Evolutionary conservation across 2,888 invertebrate species (phyloP).

Genomic region (Melinopterus prodromus): DNA sequence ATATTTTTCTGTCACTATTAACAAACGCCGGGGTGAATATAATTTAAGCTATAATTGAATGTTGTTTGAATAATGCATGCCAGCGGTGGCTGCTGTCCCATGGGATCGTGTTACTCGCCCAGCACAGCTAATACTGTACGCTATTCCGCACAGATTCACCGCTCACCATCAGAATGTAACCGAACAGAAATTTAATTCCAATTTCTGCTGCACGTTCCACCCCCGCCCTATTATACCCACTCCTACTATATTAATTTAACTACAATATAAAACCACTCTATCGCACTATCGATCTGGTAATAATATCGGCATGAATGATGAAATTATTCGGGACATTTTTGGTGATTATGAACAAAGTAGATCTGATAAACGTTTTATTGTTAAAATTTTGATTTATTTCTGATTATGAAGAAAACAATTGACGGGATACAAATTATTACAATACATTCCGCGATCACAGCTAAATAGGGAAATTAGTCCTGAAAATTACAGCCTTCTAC

Average conservation of each 20-base stretch:
- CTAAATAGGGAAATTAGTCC: too few relatives aligned
- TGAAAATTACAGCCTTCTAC: too few relatives aligned
- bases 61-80: constrained; percentile 60
- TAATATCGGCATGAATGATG: too few relatives aligned
- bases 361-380: too few relatives aligned
- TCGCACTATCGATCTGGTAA: neutral
- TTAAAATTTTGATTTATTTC: too few relatives aligned
- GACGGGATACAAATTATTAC: too few relatives aligned
- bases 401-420: too few relatives aligned
- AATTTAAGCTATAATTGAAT: constrained; percentile 61
- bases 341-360: too few relatives aligned
- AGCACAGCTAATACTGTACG: constrained; percentile 48
- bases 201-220: neutral
- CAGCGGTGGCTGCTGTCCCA: constrained; percentile 50
- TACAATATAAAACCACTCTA: neutral
- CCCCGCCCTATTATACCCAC: too few relatives aligned
- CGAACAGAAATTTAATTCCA: constrained; percentile 27
- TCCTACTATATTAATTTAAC: neutral
- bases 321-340: too few relatives aligned
- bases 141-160: constrained; percentile 52
- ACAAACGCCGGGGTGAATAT: constrained; percentile 42
- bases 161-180: constrained; percentile 16
- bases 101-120: constrained; percentile 55
- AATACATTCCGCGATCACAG: too few relatives aligned
- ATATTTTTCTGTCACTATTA: constrained; percentile 38